A percentile compares a stretch with the other conserved stretches of the same genome.
These are phyloP conservation scores for Danio choprae DNA, from an alignment of 2,797 vertebrate genomes.

Conservation along the genomic window DNA sequence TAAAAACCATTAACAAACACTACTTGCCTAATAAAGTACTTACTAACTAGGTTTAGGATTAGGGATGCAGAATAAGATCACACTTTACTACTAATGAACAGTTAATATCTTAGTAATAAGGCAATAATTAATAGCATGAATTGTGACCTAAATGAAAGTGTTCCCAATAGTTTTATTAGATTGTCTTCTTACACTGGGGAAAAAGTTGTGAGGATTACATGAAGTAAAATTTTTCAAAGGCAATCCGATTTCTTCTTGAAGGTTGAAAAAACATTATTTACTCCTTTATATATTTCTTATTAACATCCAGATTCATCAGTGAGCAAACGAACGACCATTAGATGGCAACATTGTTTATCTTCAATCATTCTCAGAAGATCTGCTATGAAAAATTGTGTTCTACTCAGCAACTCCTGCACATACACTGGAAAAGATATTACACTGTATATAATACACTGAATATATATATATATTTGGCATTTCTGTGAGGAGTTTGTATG, in stretches of 20 bases:
- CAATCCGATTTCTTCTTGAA: background rate
- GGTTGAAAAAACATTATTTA: background rate
- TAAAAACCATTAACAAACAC: too few relatives aligned
- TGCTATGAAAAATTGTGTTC: background rate
- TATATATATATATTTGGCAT: too few relatives aligned
- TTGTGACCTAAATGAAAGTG: too few relatives aligned
- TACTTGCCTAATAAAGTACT: too few relatives aligned
- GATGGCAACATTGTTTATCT: conserved; percentile 41
- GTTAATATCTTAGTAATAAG: too few relatives aligned
- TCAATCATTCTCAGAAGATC: background rate
- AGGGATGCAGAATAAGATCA: background rate
- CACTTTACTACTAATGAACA: too few relatives aligned
- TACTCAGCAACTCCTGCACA: background rate
- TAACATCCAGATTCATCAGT: background rate
- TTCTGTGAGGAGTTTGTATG: too few relatives aligned
- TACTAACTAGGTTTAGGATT: too few relatives aligned
- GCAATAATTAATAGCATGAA: too few relatives aligned
- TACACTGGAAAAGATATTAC: too few relatives aligned
- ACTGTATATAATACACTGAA: too few relatives aligned
- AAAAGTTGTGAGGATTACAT: background rate
- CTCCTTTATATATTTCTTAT: background rate
- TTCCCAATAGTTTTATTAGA: background rate
- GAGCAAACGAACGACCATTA: conserved; percentile 7
- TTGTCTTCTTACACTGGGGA: background rate
- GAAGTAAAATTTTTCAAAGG: background rate